A percentile compares a stretch with the other conserved stretches of the same genome.
phyloP scores from a whole-genome alignment of 2,888 invertebrate genomes.

The Schizotus pectinicornis region DNA sequence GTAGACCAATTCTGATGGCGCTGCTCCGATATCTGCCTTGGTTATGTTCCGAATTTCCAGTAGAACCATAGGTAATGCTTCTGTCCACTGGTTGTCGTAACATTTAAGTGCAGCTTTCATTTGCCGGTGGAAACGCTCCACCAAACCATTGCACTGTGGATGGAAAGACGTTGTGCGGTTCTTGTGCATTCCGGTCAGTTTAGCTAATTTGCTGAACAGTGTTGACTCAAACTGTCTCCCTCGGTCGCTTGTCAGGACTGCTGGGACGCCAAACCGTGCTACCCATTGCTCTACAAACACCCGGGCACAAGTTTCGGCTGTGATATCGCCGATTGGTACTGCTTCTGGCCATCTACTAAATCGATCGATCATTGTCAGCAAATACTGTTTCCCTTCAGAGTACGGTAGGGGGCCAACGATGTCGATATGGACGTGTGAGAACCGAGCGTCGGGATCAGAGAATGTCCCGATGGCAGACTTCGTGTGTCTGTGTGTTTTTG shows the following conservation, averaged over 20 bases:
- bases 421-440: conserved; percentile 48
- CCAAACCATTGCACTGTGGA: conserved; percentile 51
- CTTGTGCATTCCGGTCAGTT: conserved; percentile 35
- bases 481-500: conserved; percentile 47
- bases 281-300: conserved; percentile 52
- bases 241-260: conserved; percentile 42
- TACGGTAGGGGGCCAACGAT: conserved; percentile 35
- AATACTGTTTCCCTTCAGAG: conserved; percentile 29
- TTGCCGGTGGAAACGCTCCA: conserved; percentile 54
- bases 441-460: conserved; percentile 37
- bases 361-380: conserved; percentile 41
- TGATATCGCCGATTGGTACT: conserved; percentile 49
- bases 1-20: conserved; percentile 47
- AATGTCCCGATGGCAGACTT: too few species aligned
- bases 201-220: conserved; percentile 36
- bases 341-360: conserved; percentile 55
- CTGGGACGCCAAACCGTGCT: conserved; percentile 52
- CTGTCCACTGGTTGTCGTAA: conserved; percentile 39
- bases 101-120: conserved; percentile 52
- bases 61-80: conserved; percentile 45
- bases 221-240: conserved; percentile 46
- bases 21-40: conserved; percentile 45
- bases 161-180: conserved; percentile 47
- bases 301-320: conserved; percentile 49
- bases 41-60: conserved; percentile 44